Evolutionary conservation across 2,797 vertebrate genomes (phyloP), one percentile per base, ranked within the genome.

Genomic region (Cuculus canorus): DNA sequence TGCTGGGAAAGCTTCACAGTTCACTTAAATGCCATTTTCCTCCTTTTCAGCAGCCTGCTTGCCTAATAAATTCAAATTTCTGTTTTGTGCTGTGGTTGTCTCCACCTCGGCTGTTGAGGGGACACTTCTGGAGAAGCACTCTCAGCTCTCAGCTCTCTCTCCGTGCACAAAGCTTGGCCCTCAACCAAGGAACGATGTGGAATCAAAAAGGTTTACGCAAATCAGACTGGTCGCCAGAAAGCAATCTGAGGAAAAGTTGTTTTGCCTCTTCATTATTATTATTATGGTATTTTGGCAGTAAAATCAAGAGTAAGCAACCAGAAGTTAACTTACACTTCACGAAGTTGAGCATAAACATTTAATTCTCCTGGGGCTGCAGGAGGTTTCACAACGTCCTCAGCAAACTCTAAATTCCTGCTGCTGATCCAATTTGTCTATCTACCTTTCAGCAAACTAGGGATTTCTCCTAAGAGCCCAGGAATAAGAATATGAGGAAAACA

Each of bases 361-460:
- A 73, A 68, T 77, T 41, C 81, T 91, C 88, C 47, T 0, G 0
- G 35, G 54, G 56, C 14, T 53, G 56, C 69, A 68, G 54, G 75
- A 91, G 57, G 48, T 78, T 95, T 93, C 92, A 82, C 88, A 93
- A 68, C 57, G 71, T 77, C 86, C 57, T 64, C 75, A 22, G 14
- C 27, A 56, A 87, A 16, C 23, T 50, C 63, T 27, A 4, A 2
- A 6, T 23, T 87, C 41, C 16, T 56, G 69, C 61, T 92, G 65
- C 53, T 60, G 73, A 59, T 59, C 50, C 82, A 19, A 43, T 83
- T 80, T 52, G 39, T 87, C 78, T 45, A 3, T 32, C 64, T 57
- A 54, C 64, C 72, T 94, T 86, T 85, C 84, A 78, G 73, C 81
- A 73, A 82, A 77, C 88, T 12, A 60, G 7, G 60, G 75, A 68